These are phyloP conservation scores for Engystomops pustulosus DNA, from an alignment of 2,113 vertebrate genomes.

Conservation along the genomic window DNA sequence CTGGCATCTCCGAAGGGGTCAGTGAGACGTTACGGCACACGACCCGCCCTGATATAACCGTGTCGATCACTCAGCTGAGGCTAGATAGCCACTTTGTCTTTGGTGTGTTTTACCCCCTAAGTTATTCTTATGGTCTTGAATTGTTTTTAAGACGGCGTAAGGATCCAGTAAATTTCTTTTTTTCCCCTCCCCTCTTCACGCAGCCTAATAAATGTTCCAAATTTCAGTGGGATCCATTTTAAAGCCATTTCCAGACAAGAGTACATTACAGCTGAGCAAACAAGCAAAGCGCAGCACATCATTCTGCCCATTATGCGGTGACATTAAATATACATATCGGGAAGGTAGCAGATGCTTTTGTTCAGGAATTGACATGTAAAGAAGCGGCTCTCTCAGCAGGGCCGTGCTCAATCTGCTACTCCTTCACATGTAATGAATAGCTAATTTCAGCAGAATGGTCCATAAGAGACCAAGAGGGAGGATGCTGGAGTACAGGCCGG, in stretches of 20 bases:
- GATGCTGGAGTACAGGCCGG: conserved; percentile 47
- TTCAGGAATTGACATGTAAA: conserved; percentile 72
- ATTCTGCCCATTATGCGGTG: conserved; percentile 67
- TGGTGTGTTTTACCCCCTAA: neutral
- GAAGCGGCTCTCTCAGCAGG: conserved; percentile 69
- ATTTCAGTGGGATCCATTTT: conserved; percentile 64
- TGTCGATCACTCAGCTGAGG: neutral
- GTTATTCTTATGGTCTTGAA: neutral
- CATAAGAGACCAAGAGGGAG: conserved; percentile 65
- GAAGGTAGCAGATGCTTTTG: conserved; percentile 73
- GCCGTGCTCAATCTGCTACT: conserved; percentile 65
- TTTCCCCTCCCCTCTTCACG: conserved; percentile 37
- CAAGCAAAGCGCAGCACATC: conserved; percentile 65
- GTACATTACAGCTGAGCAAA: conserved; percentile 69
- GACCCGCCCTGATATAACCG: too few relatives aligned
- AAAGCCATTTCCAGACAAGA: conserved; percentile 63
- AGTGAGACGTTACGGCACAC: too few relatives aligned
- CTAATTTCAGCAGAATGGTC: conserved; percentile 71
- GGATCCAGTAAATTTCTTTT: neutral
- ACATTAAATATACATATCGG: conserved; percentile 73
- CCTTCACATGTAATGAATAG: conserved; percentile 77
- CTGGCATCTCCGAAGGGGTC: too few relatives aligned
- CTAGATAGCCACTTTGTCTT: neutral
- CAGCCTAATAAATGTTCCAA: conserved; percentile 54
- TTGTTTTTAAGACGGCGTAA: neutral